phyloP scores from a whole-genome alignment of 2,797 vertebrate species.

The Pterois miles region DNA sequence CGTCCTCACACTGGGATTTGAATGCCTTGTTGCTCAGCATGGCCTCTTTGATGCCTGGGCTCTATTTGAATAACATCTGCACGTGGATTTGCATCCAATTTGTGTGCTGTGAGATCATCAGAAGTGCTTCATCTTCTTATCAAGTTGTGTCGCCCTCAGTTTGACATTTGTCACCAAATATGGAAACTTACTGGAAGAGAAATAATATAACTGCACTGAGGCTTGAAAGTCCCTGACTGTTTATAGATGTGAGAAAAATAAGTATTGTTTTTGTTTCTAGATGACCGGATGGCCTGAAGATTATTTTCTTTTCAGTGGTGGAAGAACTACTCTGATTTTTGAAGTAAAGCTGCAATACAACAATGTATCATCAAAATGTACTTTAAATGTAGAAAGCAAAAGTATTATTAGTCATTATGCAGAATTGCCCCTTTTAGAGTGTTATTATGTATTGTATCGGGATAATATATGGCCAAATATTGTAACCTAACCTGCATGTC shows the following conservation, averaged over 20 bases:
- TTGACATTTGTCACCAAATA: slow-evolving; percentile 6
- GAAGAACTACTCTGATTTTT: neutral
- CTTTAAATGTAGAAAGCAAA: too few species aligned
- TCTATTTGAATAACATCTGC: slow-evolving; percentile 61
- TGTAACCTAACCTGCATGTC: too few species aligned
- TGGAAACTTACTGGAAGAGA: neutral
- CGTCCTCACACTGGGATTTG: slow-evolving; percentile 17
- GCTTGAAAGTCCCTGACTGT: neutral
- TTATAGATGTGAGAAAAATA: neutral
- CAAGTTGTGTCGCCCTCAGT: neutral
- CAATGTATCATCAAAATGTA: neutral
- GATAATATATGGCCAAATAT: too few species aligned
- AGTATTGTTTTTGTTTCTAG: neutral
- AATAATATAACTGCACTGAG: neutral
- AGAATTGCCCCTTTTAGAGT: too few species aligned
- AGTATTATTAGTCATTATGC: too few species aligned
- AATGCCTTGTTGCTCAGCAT: slow-evolving; percentile 16
- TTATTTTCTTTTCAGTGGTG: neutral
- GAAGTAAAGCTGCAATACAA: neutral
- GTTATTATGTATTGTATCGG: too few species aligned
- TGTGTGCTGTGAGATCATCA: slow-evolving; percentile 54
- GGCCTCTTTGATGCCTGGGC: slow-evolving; percentile 33
- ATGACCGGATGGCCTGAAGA: neutral
- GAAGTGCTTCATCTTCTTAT: slow-evolving; percentile 12
- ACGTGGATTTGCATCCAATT: slow-evolving; percentile 70